Base-by-base conservation (phyloP, 2,888 invertebrate genomes). In the Gastrophysa polygoni region DNA sequence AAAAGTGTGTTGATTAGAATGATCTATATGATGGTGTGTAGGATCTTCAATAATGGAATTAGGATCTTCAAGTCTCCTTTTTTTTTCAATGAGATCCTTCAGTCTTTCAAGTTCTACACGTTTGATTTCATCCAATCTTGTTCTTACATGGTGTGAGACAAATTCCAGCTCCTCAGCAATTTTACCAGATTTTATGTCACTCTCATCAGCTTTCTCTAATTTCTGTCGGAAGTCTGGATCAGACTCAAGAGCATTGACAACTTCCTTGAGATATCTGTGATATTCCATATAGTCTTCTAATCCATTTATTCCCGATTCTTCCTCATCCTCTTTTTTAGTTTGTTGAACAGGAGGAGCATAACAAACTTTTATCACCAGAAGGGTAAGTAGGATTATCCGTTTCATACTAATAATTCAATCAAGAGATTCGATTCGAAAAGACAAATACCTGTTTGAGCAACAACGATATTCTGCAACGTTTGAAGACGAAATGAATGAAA, bases 101-200 rank as follows among this genome's bases (percentile, higher is more conserved):
- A 98, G 83, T 71, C 97, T 86, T 48, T 92, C 90, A 59, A 98
- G 77, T 83, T 98, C 98, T 4, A 89, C 85, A 46, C 98, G 86
- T 80, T 98, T 98, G 46, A 97, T 86, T 83, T 98, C 98, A 78
- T 98, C 97, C 64, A 98, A 82, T 77, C 91, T 90, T 0, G 91
- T 89, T 68, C 98, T 87, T 0, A 98, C 89, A 73, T 92, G 88
- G 78, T 96, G 96, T 75, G 89, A 90, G 0, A 96, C 96, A 78
- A 92, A 92, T 75, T 96, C 93, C 59, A 98, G 82, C 77, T 97
- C 93, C 65, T 91, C 88, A 0, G 98, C 95, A 69, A 98, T 95
- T 81, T 92, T 92, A 0, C 97, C 97, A 68, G 89, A 90, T 77
- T 90, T 86, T 68, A 97, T 94, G 77, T 97, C 94, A 1, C 87